These are phyloP conservation scores for Eclectus roratus DNA, from an alignment of 2,113 vertebrate species.

Conservation along the genomic window DNA sequence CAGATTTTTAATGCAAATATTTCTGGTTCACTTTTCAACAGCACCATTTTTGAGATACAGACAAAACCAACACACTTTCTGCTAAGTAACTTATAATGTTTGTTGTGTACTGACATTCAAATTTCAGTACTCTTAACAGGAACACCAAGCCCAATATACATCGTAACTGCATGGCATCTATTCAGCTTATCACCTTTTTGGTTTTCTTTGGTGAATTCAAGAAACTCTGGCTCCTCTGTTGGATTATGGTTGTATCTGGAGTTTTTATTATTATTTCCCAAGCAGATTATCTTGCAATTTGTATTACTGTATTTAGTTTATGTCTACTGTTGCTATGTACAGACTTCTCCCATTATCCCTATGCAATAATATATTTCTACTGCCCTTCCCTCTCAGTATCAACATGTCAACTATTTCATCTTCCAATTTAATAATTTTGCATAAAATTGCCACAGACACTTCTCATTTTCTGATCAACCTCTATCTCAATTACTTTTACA, in stretches of 20 bases:
- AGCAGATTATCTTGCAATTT: background rate
- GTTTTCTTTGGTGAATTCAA: background rate
- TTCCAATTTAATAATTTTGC: background rate
- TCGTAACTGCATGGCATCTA: background rate
- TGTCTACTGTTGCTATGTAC: background rate
- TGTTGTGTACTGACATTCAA: background rate
- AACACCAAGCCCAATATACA: background rate
- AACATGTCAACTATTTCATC: background rate
- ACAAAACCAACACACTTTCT: background rate
- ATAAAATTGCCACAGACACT: background rate
- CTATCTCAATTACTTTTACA: background rate
- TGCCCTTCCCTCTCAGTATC: background rate
- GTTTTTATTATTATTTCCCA: background rate
- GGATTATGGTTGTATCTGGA: background rate
- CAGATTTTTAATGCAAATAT: background rate
- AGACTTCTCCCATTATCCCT: background rate
- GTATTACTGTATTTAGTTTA: background rate
- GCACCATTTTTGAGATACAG: background rate
- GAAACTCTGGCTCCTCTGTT: background rate
- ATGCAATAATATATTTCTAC: background rate
- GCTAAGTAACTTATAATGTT: background rate
- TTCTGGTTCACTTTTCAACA: background rate
- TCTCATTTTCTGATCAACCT: background rate
- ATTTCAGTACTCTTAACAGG: background rate
- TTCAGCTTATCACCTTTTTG: background rate